Base-by-base conservation (phyloP, 64 coral and sea anemone species). In the Cladopsammia gracilis region DNA sequence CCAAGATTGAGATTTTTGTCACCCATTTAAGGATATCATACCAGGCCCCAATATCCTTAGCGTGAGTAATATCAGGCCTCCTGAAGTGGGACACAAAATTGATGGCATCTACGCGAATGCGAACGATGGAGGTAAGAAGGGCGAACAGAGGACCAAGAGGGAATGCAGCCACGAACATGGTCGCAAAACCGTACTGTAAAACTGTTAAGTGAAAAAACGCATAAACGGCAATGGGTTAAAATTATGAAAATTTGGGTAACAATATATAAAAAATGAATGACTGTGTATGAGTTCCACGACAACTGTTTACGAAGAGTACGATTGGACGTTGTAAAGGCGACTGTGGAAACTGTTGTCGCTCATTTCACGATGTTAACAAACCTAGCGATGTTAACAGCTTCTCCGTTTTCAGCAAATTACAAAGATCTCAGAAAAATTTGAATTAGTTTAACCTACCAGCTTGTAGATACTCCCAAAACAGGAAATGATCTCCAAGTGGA, bases 391-490 rank as follows among this genome's bases (percentile, higher is more conserved):
- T 34, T 0, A 34, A 34, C 34, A 34, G 34, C 34, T 34, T 34
- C 34, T 34, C 34, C 34, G 34, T 34, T 34, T 34, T 34, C 34
- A 34, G 34, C 34, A 34, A 34, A 34, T 34, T 34, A 34, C 34
- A 34, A 34, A 34, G 34, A 34, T 34, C 34, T 34, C 34, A 34
- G 34, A 34, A 2, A 34, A 34, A 34, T 1, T 34, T 34, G 34
- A 34, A 34, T 34, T 34, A 25, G 42, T 51, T 75, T 5, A 49
- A 1, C 14, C 5, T 88, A 96, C 94, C 94, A 14, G 88, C 69
- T 82, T 96, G 82, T 45, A 96, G 53, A 19, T 95, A 96, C 49
- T 96, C 94, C 89, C 95, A 96, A 25, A 96, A 96, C 86, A 96
- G 89, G 72, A 89, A 82, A 44, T 96, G 95, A 9, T 96, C 87